Evolutionary conservation across 2,888 invertebrate genomes (phyloP).

Genomic region (Papilio elwesi): DNA sequence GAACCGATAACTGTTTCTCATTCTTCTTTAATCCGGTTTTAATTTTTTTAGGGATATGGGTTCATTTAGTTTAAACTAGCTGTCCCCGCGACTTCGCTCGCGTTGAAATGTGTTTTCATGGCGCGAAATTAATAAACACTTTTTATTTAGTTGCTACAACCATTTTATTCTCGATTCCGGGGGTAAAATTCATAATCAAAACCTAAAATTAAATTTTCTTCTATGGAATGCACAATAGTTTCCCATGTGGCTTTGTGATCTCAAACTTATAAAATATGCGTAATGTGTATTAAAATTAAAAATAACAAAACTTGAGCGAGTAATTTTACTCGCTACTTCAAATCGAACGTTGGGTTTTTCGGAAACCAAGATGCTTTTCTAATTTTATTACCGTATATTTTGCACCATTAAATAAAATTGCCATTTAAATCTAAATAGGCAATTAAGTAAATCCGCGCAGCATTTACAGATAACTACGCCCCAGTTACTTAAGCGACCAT

Average conservation of each 20-base stretch:
- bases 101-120: too few species aligned
- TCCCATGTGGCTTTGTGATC: too few species aligned
- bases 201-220: constrained; percentile 12
- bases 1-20: not conserved
- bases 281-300: too few species aligned
- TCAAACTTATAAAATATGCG: not conserved
- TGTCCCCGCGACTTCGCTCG: too few species aligned
- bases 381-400: not conserved
- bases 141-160: too few species aligned
- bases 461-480: constrained; percentile 26
- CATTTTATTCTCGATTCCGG: too few species aligned
- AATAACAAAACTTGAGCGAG: too few species aligned
- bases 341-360: too few species aligned
- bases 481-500: constrained; percentile 29
- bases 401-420: constrained; percentile 10
- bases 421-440: constrained; percentile 24
- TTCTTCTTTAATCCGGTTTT: not conserved
- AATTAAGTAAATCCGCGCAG: constrained; percentile 29
- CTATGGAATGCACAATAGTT: not conserved
- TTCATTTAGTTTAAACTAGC: too few species aligned
- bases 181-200: too few species aligned
- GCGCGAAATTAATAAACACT: too few species aligned
- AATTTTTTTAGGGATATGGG: not conserved
- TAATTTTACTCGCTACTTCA: too few species aligned
- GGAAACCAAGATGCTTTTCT: not conserved